A percentile compares a stretch with the other conserved stretches of the same genome.
Evolutionary conservation across 2,888 invertebrate species (phyloP).

Genomic region (Ariolimax columbianus): DNA sequence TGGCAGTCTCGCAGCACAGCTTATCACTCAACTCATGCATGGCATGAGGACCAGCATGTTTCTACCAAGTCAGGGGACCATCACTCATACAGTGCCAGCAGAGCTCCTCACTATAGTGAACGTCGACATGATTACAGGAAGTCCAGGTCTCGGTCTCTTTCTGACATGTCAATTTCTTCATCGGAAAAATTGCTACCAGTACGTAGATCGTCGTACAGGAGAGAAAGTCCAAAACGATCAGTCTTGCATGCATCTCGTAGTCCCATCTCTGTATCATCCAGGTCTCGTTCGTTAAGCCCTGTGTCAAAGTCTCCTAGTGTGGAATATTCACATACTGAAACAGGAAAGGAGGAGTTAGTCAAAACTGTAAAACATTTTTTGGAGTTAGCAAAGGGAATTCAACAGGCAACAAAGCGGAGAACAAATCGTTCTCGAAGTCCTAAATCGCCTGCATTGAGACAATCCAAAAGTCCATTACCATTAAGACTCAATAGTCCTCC

Average conservation of each 20-base stretch:
- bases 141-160: slow-evolving; percentile 39
- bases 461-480: slow-evolving; percentile 25
- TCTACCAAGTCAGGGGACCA: slow-evolving; percentile 6
- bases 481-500: slow-evolving; percentile 10
- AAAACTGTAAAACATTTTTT: slow-evolving; percentile 44
- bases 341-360: slow-evolving; percentile 30
- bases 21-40: not conserved
- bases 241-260: slow-evolving; percentile 19
- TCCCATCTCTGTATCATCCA: slow-evolving; percentile 46
- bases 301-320: slow-evolving; percentile 48
- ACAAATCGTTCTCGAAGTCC: slow-evolving; percentile 28
- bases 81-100: slow-evolving; percentile 6
- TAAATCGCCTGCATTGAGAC: not conserved
- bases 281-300: slow-evolving; percentile 49
- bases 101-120: slow-evolving; percentile 1
- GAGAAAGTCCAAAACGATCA: slow-evolving; percentile 11
- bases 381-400: slow-evolving; percentile 35
- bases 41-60: not conserved
- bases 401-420: not conserved
- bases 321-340: not conserved
- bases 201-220: slow-evolving; percentile 6
- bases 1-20: slow-evolving; percentile 1
- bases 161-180: slow-evolving; percentile 36
- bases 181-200: not conserved
- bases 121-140: slow-evolving; percentile 2